These are phyloP conservation scores for Auanema sp. DNA, from an alignment of 2,888 invertebrate genomes.

Conservation along the genomic window DNA sequence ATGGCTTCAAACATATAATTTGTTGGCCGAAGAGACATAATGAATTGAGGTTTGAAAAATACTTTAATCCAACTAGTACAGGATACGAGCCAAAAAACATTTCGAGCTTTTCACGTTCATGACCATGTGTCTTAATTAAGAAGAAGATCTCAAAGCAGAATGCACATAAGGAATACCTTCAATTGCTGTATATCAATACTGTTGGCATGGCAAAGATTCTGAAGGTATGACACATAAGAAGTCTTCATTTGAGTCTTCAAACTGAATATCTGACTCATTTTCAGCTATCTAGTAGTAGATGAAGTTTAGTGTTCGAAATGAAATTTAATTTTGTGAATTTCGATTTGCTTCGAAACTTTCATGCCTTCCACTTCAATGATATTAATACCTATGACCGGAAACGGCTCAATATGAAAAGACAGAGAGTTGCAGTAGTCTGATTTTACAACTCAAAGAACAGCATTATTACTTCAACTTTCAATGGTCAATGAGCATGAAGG, in stretches of 20 bases:
- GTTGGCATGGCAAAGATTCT: conserved; percentile 53
- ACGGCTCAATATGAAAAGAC: too few species aligned
- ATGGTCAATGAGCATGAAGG: too few species aligned
- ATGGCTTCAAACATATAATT: conserved; percentile 46
- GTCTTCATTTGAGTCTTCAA: conserved; percentile 48
- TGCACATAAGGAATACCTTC: conserved; percentile 25
- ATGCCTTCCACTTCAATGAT: too few species aligned
- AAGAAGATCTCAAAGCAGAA: not conserved
- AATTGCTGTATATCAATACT: conserved; percentile 53
- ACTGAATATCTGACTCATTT: conserved; percentile 33
- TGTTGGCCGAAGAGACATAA: conserved; percentile 48
- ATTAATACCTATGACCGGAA: too few species aligned
- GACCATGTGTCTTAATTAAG: conserved; percentile 41
- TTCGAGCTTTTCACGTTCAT: conserved; percentile 41
- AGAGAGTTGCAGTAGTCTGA: too few species aligned
- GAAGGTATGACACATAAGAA: conserved; percentile 55
- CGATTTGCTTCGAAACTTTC: too few species aligned
- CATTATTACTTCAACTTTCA: too few species aligned
- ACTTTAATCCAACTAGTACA: conserved; percentile 53
- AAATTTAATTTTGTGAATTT: too few species aligned
- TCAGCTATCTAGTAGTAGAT: too few species aligned
- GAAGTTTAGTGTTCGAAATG: too few species aligned
- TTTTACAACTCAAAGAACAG: too few species aligned
- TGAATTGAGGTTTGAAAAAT: conserved; percentile 42
- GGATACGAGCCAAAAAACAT: conserved; percentile 56